Base-by-base conservation (phyloP, 2,888 invertebrate species). In the Tetanocera ferruginea region DNA sequence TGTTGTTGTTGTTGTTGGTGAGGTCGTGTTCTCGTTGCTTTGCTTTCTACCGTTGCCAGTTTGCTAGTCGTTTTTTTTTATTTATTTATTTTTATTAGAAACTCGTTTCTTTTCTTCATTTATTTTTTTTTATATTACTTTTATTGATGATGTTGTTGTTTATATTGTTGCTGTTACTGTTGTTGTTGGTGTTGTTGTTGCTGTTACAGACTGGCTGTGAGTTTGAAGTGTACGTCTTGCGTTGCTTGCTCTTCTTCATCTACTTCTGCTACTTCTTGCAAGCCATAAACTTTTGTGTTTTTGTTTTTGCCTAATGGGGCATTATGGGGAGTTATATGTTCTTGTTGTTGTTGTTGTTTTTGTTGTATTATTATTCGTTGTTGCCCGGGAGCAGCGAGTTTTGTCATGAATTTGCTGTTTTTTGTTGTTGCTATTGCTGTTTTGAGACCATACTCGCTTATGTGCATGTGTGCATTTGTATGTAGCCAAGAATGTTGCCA, bases 351-450 rank as follows among this genome's bases (percentile, higher is more conserved):
- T 31, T 70, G 51, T 55, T n/a, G n/a, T n/a, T n/a, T n/a, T 37
- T 52, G 70, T n/a, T 43, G 14, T 67, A 43, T 43, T 67, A 5
- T 19, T 37, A n/a, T 23, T n/a, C 19, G 28, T 62, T 11, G 31
- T 19, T 69, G 23, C 23, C 69, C 25, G 69, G 69, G 69, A 69
- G 69, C 51, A 28, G 17, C 51, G 51, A 37, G 69, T 69, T 49
- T 51, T 83, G 62, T 34, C 37, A 31, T 74, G 55, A 64, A 78
- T 74, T 34, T 82, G 72, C 70, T 77, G 69, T 25, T 37, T 80
- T 80, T n/a, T 52, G 14, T 31, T 31, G 43, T 23, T 80, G 31
- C 64, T 80, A 55, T 80, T 72, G 74, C 25, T 67, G 49, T 23
- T 31, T 52, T 11, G 6, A 25, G 31, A 70, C 52, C 52, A 8